These are phyloP conservation scores for Coregonus sp. DNA, from an alignment of 2,797 vertebrate species.

Conservation along the genomic window DNA sequence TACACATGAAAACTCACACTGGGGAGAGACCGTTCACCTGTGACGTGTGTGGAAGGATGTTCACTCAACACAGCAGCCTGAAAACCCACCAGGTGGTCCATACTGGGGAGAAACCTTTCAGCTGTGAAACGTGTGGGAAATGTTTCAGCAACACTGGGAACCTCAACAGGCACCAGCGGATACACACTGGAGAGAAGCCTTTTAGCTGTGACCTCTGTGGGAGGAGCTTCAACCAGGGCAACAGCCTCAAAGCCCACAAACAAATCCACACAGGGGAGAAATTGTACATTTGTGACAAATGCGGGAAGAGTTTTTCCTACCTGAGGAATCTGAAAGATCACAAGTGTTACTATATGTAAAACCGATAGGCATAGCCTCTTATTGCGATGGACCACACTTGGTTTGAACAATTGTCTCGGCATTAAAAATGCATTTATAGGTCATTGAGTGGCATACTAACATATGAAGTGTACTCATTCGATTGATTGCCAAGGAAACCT, in stretches of 20 bases:
- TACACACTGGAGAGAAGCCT: conserved; percentile 78
- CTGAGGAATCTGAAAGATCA: conserved; percentile 77
- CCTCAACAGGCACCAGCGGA: conserved; percentile 73
- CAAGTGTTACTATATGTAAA: conserved; percentile 72
- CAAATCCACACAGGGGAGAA: conserved; percentile 78
- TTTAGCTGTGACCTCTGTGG: conserved; percentile 71
- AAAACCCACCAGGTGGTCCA: conserved; percentile 74
- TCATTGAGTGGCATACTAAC: conserved; percentile 6
- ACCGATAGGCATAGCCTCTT: no score
- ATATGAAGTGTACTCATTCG: not conserved
- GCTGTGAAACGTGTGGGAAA: conserved; percentile 71
- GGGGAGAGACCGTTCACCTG: conserved; percentile 72
- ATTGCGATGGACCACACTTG: not conserved
- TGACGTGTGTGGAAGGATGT: conserved; percentile 66
- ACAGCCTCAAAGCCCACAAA: conserved; percentile 79
- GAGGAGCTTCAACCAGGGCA: conserved; percentile 77
- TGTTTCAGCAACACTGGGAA: conserved; percentile 75
- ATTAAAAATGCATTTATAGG: not conserved
- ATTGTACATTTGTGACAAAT: conserved; percentile 75
- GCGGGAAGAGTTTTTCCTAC: conserved; percentile 78
- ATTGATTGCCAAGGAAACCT: not conserved
- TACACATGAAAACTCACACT: conserved; percentile 71
- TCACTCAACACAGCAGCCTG: conserved; percentile 74
- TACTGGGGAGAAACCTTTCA: conserved; percentile 72
- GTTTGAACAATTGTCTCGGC: not conserved